Evolutionary conservation across 2,113 vertebrate species (phyloP).

Genomic region (Marmota flaviventris): DNA sequence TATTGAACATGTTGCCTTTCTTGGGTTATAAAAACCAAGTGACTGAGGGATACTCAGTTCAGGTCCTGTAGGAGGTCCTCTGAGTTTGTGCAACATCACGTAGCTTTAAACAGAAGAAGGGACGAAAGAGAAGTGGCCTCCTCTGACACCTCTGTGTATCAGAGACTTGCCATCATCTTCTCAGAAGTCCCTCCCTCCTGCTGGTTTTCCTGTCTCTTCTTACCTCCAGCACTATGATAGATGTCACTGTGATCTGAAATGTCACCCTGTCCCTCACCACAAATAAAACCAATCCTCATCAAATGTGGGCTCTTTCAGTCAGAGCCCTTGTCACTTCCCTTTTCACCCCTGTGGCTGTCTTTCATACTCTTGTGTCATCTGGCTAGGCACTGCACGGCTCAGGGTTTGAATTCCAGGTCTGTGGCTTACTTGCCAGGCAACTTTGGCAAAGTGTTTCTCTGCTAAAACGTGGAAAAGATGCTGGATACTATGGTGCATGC

Average conservation of each 20-base stretch:
- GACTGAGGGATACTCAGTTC: constrained; percentile 60
- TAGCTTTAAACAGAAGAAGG: background rate
- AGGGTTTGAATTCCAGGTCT: background rate
- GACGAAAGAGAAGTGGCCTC: background rate
- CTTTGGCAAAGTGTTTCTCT: constrained; percentile 16
- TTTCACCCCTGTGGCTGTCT: background rate
- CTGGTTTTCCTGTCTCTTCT: background rate
- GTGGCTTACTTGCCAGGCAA: background rate
- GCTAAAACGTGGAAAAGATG: background rate
- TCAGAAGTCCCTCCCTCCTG: background rate
- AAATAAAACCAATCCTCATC: background rate
- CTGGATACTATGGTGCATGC: too few relatives aligned
- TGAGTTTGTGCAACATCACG: background rate
- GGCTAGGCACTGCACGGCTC: background rate
- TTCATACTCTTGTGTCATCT: background rate
- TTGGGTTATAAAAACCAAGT: constrained; percentile 68
- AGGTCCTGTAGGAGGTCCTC: background rate
- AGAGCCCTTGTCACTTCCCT: background rate
- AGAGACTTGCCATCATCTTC: background rate
- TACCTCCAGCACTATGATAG: background rate
- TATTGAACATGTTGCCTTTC: constrained; percentile 70
- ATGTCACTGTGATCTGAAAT: background rate
- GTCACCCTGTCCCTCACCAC: background rate
- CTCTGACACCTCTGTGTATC: background rate
- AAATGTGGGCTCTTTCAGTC: background rate